A percentile compares a stretch with the other conserved stretches of the same genome.
Evolutionary conservation across 2,888 invertebrate genomes (phyloP).

Genomic region (Metalampra italica): DNA sequence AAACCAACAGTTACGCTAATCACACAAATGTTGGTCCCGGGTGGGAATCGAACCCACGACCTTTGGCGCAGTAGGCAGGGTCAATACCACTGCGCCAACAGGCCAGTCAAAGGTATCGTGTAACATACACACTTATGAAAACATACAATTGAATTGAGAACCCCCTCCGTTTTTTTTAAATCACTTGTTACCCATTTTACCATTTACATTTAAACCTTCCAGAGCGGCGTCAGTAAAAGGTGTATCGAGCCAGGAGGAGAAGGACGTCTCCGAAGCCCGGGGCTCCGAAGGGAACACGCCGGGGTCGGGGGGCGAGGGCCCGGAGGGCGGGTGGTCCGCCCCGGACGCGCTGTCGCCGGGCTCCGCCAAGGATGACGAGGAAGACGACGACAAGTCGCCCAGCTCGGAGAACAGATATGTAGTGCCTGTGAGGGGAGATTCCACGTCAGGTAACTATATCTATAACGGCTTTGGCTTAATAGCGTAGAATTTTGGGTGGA

Average conservation of each 20-base stretch:
- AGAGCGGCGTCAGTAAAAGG: constrained; percentile 65
- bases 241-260: constrained; percentile 30
- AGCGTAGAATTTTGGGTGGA: too few relatives aligned
- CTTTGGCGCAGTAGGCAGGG: too few relatives aligned
- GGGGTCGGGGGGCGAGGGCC: constrained; percentile 18
- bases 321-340: constrained; percentile 43
- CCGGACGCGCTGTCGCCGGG: constrained; percentile 66
- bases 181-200: too few relatives aligned
- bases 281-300: constrained; percentile 22
- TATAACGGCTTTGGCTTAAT: background rate
- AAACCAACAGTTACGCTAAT: too few relatives aligned
- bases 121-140: too few relatives aligned
- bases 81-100: too few relatives aligned
- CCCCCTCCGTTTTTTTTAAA: too few relatives aligned
- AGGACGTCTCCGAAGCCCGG: constrained; percentile 17
- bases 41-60: too few relatives aligned
- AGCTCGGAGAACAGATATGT: constrained; percentile 36
- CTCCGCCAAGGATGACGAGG: constrained; percentile 50
- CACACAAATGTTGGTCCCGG: too few relatives aligned
- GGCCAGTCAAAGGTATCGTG: too few relatives aligned
- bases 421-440: constrained; percentile 44
- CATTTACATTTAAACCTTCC: constrained; percentile 1
- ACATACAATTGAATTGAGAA: too few relatives aligned
- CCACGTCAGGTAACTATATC: constrained; percentile 26
- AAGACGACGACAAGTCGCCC: constrained; percentile 31